phyloP scores from a whole-genome alignment of 2,888 invertebrate genomes.

The Leucophora obtusa region DNA sequence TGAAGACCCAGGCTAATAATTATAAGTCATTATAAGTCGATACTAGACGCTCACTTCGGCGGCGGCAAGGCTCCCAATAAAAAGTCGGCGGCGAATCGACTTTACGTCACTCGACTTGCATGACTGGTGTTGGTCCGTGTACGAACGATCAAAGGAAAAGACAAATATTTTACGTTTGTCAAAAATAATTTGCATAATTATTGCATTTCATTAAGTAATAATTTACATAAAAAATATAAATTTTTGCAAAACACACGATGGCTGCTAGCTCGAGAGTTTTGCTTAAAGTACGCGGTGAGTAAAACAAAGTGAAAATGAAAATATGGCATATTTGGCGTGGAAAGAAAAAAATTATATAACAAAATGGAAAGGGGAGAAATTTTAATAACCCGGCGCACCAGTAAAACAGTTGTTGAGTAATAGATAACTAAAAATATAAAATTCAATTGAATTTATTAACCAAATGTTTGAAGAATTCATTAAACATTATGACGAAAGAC shows the following conservation, averaged over 20 bases:
- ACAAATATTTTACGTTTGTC: conserved; percentile 62
- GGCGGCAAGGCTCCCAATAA: no score
- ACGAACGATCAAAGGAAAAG: conserved; percentile 65
- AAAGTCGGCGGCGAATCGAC: no score
- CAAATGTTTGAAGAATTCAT: neutral
- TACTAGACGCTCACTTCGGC: no score
- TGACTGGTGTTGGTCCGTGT: conserved; percentile 41
- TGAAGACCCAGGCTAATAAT: no score
- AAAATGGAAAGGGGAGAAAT: neutral
- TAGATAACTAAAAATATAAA: neutral
- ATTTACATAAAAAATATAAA: conserved; percentile 57
- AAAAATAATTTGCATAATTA: conserved; percentile 51
- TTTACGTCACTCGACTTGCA: no score
- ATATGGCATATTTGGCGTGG: conserved; percentile 4
- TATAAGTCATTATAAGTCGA: no score
- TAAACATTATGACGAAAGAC: conserved; percentile 22
- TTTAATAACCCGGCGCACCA: conserved; percentile 1
- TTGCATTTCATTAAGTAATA: conserved; percentile 43
- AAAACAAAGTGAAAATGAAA: conserved; percentile 67
- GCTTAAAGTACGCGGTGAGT: conserved; percentile 81
- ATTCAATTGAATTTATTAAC: conserved; percentile 7
- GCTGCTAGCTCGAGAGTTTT: conserved; percentile 82
- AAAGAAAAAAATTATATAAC: conserved; percentile 55
- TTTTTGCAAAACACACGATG: conserved; percentile 76
- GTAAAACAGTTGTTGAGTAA: neutral